phyloP scores from a whole-genome alignment of 2,888 invertebrate species.

The Orthosia gothica region DNA sequence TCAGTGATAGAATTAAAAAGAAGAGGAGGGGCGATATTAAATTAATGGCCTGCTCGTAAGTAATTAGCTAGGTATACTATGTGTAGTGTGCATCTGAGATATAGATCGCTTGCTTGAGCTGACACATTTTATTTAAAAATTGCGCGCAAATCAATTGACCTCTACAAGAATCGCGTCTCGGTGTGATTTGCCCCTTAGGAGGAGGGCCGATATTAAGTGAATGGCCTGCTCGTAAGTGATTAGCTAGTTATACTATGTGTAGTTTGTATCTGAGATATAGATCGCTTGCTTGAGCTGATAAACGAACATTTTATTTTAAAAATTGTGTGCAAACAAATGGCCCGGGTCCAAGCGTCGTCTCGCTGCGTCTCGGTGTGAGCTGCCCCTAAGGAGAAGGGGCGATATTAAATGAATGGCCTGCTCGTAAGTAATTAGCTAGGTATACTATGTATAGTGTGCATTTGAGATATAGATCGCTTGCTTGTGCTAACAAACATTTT shows the following conservation, averaged over 20 bases:
- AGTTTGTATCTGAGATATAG: not conserved
- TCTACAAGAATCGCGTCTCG: conserved; percentile 12
- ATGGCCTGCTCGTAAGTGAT: conserved; percentile 30
- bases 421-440: conserved; percentile 17
- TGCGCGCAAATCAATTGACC: not conserved
- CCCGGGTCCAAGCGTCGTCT: too few relatives aligned
- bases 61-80: conserved; percentile 17
- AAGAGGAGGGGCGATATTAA: conserved; percentile 12
- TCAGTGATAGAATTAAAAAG: too few relatives aligned
- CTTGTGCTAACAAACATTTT: too few relatives aligned
- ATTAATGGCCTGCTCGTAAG: conserved; percentile 32
- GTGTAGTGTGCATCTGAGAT: not conserved
- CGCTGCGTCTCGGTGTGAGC: conserved; percentile 31
- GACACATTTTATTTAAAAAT: not conserved
- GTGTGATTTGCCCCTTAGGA: conserved; percentile 24
- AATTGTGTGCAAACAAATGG: not conserved
- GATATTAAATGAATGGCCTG: conserved; percentile 35
- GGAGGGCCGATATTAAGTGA: conserved; percentile 24
- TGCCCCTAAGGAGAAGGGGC: conserved; percentile 13
- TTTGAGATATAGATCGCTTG: not conserved
- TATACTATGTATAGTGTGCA: conserved; percentile 1
- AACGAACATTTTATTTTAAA: not conserved
- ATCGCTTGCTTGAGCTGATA: not conserved
- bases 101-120: conserved; percentile 1
- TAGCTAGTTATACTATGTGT: conserved; percentile 6